Percentiles rank a stretch among this genome's conserved stretches.
Evolutionary conservation across 1,140 invertebrate species (phyloP).

Genomic region (Scaptomyza hsui): DNA sequence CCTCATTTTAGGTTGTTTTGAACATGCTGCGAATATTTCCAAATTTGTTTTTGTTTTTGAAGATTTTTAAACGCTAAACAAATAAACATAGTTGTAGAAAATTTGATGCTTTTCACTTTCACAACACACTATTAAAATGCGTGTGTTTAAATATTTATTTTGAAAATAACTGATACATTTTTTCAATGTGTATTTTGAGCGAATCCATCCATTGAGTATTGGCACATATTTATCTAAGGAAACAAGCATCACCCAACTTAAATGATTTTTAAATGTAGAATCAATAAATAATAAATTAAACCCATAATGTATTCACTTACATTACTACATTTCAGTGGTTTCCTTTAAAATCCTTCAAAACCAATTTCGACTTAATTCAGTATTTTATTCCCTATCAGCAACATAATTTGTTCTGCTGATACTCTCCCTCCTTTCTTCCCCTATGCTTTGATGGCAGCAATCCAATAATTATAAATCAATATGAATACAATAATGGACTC

Average conservation of each 20-base stretch:
- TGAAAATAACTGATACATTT: slow-evolving; percentile 39
- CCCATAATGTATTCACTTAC: no score
- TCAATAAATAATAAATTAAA: no score
- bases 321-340: not conserved
- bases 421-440: not conserved
- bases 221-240: no score
- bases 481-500: slow-evolving; percentile 69
- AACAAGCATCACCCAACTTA: no score
- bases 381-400: not conserved
- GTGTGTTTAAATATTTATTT: slow-evolving; percentile 46
- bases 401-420: not conserved
- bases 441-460: slow-evolving; percentile 3
- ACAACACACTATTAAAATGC: slow-evolving; percentile 5
- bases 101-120: slow-evolving; percentile 40
- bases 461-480: slow-evolving; percentile 78
- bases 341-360: no score
- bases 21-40: slow-evolving; percentile 74
- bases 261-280: no score
- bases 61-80: slow-evolving; percentile 51
- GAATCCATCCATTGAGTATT: no score
- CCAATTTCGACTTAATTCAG: not conserved
- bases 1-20: slow-evolving; percentile 22
- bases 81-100: slow-evolving; percentile 51
- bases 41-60: slow-evolving; percentile 57
- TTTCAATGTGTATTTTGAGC: slow-evolving; percentile 9